Evolutionary conservation across 2,797 vertebrate species (phyloP), one percentile per base, ranked within the genome.

Genomic region (Myotis pilosus): DNA sequence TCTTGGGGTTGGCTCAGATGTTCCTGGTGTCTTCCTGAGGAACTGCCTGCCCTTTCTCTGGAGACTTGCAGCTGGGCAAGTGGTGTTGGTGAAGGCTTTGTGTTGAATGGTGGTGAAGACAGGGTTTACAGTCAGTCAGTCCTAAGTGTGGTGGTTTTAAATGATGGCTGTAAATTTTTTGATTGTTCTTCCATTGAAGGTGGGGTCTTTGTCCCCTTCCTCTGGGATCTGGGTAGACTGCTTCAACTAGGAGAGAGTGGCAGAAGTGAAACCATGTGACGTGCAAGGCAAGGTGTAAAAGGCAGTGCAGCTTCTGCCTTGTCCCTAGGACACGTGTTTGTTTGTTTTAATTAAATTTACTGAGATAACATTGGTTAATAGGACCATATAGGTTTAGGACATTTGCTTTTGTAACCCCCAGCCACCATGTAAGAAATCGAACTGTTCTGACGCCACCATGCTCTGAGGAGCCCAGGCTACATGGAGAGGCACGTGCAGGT

Each of bases 131-230:
- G 85, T 69, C 17, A 55, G 0, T 36, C 22, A 62, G 0, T 36
- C 66, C 44, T 49, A 30, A 25, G 6, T n/a, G 19, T 86, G 51
- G 25, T 90, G 28, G 60, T 69, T 74, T 94, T 80, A 33, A 83
- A 72, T 68, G 64, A 82, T 23, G 38, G 22, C 87, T 79, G 25
- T 78, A 79, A 30, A 30, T 17, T 74, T 38, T 49, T 80, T 81
- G 22, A 53, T 78, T n/a, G 2, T 49, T 62, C 55, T 94, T 60
- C 13, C 30, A 55, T 74, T 5, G 5, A 36, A 89, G 64, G 20
- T 51, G 51, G 49, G 38, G 72, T 90, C 44, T 57, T 71, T 60
- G 41, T 25, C 41, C 49, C 69, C n/a, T 84, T 79, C 6, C 25
- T 38, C 72, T 44, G 75, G 55, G 62, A 80, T 33, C 44, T 23